Conservation (phyloP, 2,888 invertebrate species). For the Mesochorus sp. region DNA sequence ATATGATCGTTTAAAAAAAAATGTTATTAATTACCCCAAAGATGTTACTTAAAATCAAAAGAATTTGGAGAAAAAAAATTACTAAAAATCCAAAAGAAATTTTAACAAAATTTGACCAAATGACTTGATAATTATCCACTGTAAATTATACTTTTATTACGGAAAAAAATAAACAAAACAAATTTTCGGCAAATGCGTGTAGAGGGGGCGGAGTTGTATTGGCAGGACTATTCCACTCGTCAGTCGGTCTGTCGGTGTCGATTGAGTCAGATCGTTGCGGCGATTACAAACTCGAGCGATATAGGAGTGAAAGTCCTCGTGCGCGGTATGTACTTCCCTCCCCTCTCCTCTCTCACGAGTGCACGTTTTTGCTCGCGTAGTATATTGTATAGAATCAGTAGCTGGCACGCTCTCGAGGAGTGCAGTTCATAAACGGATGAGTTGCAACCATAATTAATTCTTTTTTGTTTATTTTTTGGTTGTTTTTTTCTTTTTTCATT, state of each 20-base stretch:
- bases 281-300: slow-evolving; percentile 51
- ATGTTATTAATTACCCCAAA: too few relatives aligned
- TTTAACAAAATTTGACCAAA: too few relatives aligned
- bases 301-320: slow-evolving; percentile 65
- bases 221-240: slow-evolving; percentile 11
- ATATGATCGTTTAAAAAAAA: too few relatives aligned
- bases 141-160: too few relatives aligned
- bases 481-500: background rate
- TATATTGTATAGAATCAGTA: slow-evolving; percentile 48
- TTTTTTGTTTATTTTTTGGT: background rate
- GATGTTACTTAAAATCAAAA: too few relatives aligned
- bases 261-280: slow-evolving; percentile 61
- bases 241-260: slow-evolving; percentile 52
- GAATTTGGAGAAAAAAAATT: too few relatives aligned
- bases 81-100: too few relatives aligned
- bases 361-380: slow-evolving; percentile 39
- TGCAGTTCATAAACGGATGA: slow-evolving; percentile 4
- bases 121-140: too few relatives aligned
- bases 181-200: background rate
- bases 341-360: too few relatives aligned
- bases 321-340: slow-evolving; percentile 7
- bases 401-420: slow-evolving; percentile 52
- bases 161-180: background rate
- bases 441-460: background rate
- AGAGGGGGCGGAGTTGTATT: background rate